Base-by-base conservation (phyloP, 2,888 invertebrate species). In the Merodon equestris region DNA sequence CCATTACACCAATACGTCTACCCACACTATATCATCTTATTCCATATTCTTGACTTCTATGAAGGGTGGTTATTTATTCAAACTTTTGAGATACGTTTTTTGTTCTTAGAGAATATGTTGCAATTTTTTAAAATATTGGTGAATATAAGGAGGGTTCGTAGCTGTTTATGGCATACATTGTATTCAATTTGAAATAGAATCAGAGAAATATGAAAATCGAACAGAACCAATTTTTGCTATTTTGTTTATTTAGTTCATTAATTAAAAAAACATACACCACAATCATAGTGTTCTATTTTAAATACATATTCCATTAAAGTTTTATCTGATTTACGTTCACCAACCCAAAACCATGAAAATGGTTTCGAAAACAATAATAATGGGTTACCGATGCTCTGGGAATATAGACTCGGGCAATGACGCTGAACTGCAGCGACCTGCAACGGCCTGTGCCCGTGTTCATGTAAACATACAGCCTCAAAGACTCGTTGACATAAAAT, bases 121-220 rank as follows among this genome's bases (percentile, higher is more conserved):
- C 81, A 71, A 81, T 81, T 81, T 81, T 75, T 66, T 12, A 73
- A 45, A 61, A 57, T 58, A 27, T 50, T 67, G n/a, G 56, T 27
- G 47, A 27, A 50, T 9, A 18, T 42, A 14, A 13, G 42, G 18
- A 54, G 60, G 54, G 60, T 57, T 54, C 27, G 27, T 27, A 4
- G 3, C 27, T 27, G 40, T 42, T 27, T 38, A 57, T 70, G 42
- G 58, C 71, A 71, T 66, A 60, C 75, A 74, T 81, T 82, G 75
- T 68, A 75, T 75, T 72, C 83, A 83, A 82, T 85, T 72, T 64
- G 45, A 57, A 17, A 44, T n/a, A 9, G 15, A 38, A 9, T 15
- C 17, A 12, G 5, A 15, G 13, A 48, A 14, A 12, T 40, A 14
- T 17, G 10, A 13, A 13, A n/a, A n/a, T 38, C 12, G 5, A 13